Conservation (phyloP, 1,140 invertebrate genomes). For the Asobara japonica region DNA sequence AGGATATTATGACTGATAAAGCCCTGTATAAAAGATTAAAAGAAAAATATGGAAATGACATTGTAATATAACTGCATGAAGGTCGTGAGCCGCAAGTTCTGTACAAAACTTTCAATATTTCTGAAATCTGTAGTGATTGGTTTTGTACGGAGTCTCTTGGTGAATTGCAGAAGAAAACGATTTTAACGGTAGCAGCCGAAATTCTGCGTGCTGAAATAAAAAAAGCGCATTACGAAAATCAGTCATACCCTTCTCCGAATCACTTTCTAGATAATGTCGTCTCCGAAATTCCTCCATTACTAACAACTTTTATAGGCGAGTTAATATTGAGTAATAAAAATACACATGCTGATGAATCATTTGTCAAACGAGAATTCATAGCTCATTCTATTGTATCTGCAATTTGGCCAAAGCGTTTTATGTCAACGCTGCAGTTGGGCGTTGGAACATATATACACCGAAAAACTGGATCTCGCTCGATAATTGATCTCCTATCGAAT, state of each 20-base stretch:
- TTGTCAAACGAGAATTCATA: background rate
- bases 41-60: background rate
- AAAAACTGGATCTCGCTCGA: slow-evolving; percentile 15
- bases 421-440: background rate
- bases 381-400: background rate
- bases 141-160: background rate
- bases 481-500: slow-evolving; percentile 11
- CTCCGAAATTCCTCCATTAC: background rate
- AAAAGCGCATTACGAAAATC: background rate
- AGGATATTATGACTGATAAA: background rate
- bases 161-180: background rate
- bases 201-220: background rate
- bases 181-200: background rate
- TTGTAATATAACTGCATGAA: background rate
- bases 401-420: background rate
- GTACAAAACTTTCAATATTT: background rate
- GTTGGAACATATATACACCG: slow-evolving; percentile 2
- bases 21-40: background rate
- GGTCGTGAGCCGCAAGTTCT: background rate
- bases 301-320: background rate
- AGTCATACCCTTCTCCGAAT: background rate
- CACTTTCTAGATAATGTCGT: background rate
- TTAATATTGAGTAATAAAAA: background rate
- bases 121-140: background rate
- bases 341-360: background rate